Evolutionary conservation across 2,113 vertebrate species (phyloP).

Genomic region (Oxyruncus cristatus): DNA sequence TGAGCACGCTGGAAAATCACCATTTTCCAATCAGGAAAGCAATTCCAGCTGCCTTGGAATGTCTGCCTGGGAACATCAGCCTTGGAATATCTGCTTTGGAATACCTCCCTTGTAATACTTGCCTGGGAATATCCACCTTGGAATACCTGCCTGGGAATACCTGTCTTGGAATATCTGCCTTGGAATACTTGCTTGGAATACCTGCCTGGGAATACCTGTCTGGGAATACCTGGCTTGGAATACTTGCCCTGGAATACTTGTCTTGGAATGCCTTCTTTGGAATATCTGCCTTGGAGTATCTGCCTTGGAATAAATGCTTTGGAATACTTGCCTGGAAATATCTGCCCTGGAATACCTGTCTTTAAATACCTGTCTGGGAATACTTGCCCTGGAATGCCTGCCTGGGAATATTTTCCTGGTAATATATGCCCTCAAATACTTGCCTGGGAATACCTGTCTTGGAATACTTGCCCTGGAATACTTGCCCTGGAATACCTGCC

Average conservation of each 20-base stretch:
- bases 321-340: rapidly evolving
- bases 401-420: background rate
- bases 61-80: background rate
- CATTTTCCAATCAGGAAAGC: background rate
- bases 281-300: rapidly evolving
- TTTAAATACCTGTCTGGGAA: rapidly evolving
- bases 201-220: background rate
- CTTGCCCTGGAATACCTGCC: background rate
- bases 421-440: background rate
- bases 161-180: background rate
- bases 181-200: too few relatives aligned
- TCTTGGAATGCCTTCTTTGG: background rate
- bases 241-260: background rate
- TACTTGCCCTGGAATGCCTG: too few relatives aligned
- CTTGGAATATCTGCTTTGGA: background rate
- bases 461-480: too few relatives aligned
- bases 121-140: background rate
- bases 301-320: background rate
- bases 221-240: too few relatives aligned
- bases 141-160: background rate
- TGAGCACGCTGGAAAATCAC: background rate
- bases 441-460: background rate
- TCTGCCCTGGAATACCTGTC: too few relatives aligned
- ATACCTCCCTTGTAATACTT: background rate
- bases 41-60: background rate